Evolutionary conservation across 2,888 invertebrate species (phyloP).

Genomic region (Tachina lurida): DNA sequence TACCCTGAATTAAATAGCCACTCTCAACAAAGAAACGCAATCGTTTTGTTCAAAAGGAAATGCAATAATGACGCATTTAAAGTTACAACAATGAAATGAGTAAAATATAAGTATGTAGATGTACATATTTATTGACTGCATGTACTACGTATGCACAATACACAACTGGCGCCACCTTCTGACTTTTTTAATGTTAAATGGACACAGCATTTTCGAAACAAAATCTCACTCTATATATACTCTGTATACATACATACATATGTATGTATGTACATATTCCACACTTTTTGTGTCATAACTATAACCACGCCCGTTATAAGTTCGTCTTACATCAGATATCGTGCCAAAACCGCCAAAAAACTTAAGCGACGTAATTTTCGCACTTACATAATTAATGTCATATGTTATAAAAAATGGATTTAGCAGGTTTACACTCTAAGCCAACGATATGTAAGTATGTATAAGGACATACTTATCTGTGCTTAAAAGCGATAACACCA

Average conservation of each 20-base stretch:
- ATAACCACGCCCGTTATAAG: background rate
- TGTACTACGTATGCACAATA: background rate
- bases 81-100: constrained; percentile 54
- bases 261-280: constrained; percentile 11
- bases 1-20: constrained; percentile 23
- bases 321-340: too few relatives aligned
- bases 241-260: too few relatives aligned
- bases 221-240: constrained; percentile 18
- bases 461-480: too few relatives aligned
- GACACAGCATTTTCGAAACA: constrained; percentile 22
- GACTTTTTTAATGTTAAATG: constrained; percentile 51
- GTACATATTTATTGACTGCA: constrained; percentile 22
- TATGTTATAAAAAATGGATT: too few relatives aligned
- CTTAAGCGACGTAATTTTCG: too few relatives aligned
- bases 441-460: too few relatives aligned
- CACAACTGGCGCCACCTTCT: constrained; percentile 57
- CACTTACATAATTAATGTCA: too few relatives aligned
- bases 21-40: constrained; percentile 56
- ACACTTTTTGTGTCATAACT: background rate
- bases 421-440: too few relatives aligned
- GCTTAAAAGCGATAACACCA: too few relatives aligned
- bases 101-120: constrained; percentile 37
- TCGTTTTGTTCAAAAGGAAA: constrained; percentile 48
- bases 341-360: too few relatives aligned
- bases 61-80: constrained; percentile 66